A percentile compares a stretch with the other conserved stretches of the same genome.
These are phyloP conservation scores for Rhagonycha lutea DNA, from an alignment of 2,888 invertebrate species.

Conservation along the genomic window DNA sequence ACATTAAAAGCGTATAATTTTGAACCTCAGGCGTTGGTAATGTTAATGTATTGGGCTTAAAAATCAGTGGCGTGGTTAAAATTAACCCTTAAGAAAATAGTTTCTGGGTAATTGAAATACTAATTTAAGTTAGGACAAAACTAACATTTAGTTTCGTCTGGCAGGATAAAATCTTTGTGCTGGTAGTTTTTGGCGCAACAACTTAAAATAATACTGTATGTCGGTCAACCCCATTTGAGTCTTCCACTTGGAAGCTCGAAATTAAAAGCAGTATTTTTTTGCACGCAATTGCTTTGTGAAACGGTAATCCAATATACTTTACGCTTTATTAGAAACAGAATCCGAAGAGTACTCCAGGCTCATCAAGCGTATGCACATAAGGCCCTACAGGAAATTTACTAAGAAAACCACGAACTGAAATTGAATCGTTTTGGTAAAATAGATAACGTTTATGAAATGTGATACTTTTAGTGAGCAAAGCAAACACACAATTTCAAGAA, in stretches of 20 bases:
- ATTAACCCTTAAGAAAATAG: not conserved
- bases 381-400: not conserved
- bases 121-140: not conserved
- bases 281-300: not conserved
- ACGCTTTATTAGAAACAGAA: not conserved
- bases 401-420: constrained; percentile 17
- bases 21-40: not conserved
- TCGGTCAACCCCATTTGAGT: not conserved
- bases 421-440: constrained; percentile 16
- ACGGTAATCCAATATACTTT: not conserved
- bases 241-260: not conserved
- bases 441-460: not conserved
- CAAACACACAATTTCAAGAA: not conserved
- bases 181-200: not conserved
- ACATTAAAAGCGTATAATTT: not conserved
- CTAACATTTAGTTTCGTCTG: not conserved
- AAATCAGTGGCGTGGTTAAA: not conserved
- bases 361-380: not conserved
- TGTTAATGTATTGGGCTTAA: not conserved
- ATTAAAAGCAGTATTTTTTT: not conserved
- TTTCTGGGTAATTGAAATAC: not conserved
- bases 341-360: not conserved
- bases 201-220: not conserved
- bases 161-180: not conserved
- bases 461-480: not conserved